phyloP scores from a whole-genome alignment of 1,140 invertebrate species.

The Anadara kagoshimensis region DNA sequence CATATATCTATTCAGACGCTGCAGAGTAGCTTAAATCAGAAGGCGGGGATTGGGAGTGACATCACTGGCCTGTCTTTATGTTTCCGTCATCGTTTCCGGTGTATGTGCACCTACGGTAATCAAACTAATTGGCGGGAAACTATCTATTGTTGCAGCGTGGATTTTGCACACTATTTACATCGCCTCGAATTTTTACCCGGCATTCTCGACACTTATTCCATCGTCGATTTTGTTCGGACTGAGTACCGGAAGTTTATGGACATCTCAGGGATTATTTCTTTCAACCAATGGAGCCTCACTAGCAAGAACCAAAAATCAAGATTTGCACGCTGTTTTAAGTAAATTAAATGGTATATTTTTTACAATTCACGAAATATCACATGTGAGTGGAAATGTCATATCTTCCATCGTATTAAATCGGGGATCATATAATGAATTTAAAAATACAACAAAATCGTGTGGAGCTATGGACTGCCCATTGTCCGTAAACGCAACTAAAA shows the following conservation, averaged over 20 bases:
- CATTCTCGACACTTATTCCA: constrained; percentile 31
- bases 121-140: constrained; percentile 49
- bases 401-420: constrained; percentile 47
- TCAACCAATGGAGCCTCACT: constrained; percentile 35
- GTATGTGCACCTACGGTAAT: constrained; percentile 49
- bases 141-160: constrained; percentile 35
- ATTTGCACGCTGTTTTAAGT: constrained; percentile 41
- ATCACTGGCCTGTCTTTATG: constrained; percentile 43
- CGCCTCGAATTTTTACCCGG: constrained; percentile 36
- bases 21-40: constrained; percentile 63
- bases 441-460: constrained; percentile 9
- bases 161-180: constrained; percentile 8
- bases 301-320: constrained; percentile 18
- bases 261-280: constrained; percentile 56
- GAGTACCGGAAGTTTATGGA: constrained; percentile 31
- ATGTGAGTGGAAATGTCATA: constrained; percentile 55
- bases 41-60: constrained; percentile 42
- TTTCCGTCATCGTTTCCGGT: constrained; percentile 24
- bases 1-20: constrained; percentile 61
- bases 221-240: constrained; percentile 31
- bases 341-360: constrained; percentile 59
- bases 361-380: constrained; percentile 48
- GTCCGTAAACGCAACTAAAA: constrained; percentile 14
- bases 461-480: constrained; percentile 18
- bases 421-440: not conserved